Evolutionary conservation across 2,888 invertebrate species (phyloP), one percentile per base, ranked within the genome.

Genomic region (Axea sp.): DNA sequence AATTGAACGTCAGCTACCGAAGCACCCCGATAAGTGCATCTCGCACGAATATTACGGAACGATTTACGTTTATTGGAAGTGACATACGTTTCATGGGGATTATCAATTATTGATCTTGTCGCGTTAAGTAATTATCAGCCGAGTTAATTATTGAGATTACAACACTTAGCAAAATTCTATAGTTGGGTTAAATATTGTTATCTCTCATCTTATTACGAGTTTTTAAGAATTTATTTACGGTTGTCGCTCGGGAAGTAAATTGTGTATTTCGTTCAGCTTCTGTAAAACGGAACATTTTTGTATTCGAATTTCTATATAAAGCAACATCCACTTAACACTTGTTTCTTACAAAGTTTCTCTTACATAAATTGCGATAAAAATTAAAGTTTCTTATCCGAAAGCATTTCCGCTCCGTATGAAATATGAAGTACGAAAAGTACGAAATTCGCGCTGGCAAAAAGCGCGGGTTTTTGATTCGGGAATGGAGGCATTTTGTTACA

Each of bases 391-490:
- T 11, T 47, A 12, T 19, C 3, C 22, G 2, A 17, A 35, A 47
- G 15, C 64, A 43, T 24, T 43, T 43, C 51, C 43, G 31, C n/a
- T n/a, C 12, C 5, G 3, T 2, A 24, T 41, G 49, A 64, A 64
- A 33, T 31, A 53, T 53, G 55, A 41, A 39, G 55, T 55, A 39
- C 12, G 41, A 41, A 41, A 41, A 41, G 17, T 41, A 31, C 17
- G 41, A 19, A 41, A 31, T 41, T 31, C 12, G 11, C 11, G 47
- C 64, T 72, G 71, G 76, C 77, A 77, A 77, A 73, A 65, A 76
- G 65, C 45, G 28, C 0, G 11, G 2, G 0, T 43, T 43, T 64
- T 53, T 33, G 28, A 64, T 49, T 33, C 35, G 2, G 3, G 15
- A 45, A 53, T 11, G 24, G 24, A 19, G 41, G 57, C 24, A 49